phyloP scores from a whole-genome alignment of 2,797 vertebrate species.

The Coilia nasus region DNA sequence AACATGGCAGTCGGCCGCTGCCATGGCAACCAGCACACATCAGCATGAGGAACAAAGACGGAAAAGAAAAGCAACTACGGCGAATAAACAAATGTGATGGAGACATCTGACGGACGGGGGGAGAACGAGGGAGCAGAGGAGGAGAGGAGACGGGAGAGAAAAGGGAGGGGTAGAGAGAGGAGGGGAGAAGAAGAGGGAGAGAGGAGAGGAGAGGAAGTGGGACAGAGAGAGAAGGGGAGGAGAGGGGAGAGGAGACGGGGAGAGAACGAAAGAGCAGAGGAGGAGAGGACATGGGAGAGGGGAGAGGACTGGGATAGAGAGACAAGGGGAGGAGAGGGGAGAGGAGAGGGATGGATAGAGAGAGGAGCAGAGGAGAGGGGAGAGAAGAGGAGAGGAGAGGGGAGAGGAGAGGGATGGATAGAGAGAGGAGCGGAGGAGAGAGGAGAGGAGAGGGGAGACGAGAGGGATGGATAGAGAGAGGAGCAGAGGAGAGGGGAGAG shows the following conservation, averaged over 20 bases:
- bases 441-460: slow-evolving; percentile 65
- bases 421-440: slow-evolving; percentile 59
- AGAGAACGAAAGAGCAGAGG: too few relatives aligned
- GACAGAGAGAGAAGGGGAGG: too few relatives aligned
- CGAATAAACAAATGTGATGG: slow-evolving; percentile 20
- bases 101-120: slow-evolving; percentile 33
- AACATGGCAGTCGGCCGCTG: slow-evolving; percentile 16
- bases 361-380: slow-evolving; percentile 65
- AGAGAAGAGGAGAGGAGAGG: slow-evolving; percentile 57
- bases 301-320: too few relatives aligned
- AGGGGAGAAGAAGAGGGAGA: slow-evolving; percentile 66
- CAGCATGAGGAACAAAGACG: slow-evolving; percentile 30
- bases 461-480: slow-evolving; percentile 46
- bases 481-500: slow-evolving; percentile 51
- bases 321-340: too few relatives aligned
- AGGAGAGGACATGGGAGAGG: too few relatives aligned
- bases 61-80: slow-evolving; percentile 24
- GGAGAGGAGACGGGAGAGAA: slow-evolving; percentile 64
- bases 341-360: slow-evolving; percentile 48
- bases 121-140: slow-evolving; percentile 59
- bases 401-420: slow-evolving; percentile 32
- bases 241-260: too few relatives aligned
- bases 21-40: slow-evolving; percentile 26
- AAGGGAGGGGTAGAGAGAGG: slow-evolving; percentile 46
- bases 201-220: neutral